A percentile compares a stretch with the other conserved stretches of the same genome.
phyloP scores from a whole-genome alignment of 2,888 invertebrate species.

The Orthonychiurus folsomi region DNA sequence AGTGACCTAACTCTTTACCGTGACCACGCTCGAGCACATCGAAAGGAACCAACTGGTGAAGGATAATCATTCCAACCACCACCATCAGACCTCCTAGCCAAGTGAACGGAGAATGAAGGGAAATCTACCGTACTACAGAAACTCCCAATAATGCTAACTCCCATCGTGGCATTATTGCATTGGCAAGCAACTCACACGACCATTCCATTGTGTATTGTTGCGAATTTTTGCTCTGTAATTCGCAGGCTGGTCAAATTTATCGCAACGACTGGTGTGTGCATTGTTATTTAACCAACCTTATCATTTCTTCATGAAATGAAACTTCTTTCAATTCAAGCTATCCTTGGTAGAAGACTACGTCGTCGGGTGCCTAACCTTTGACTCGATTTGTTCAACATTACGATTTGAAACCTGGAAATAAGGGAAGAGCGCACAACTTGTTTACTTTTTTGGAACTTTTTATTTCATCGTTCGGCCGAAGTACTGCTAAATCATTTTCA shows the following conservation, averaged over 20 bases:
- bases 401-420: neutral
- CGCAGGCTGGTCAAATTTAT: neutral
- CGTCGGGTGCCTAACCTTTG: too few species aligned
- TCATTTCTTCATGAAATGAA: neutral
- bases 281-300: neutral
- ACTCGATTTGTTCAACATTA: neutral
- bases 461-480: neutral
- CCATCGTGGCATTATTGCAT: too few species aligned
- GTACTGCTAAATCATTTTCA: too few species aligned
- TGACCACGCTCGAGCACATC: neutral
- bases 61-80: neutral
- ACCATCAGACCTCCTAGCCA: neutral
- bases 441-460: too few species aligned
- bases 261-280: neutral
- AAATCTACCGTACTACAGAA: neutral
- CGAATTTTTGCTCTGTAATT: too few species aligned
- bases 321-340: neutral
- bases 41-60: neutral
- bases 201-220: too few species aligned
- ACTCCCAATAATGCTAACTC: too few species aligned
- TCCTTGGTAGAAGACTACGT: too few species aligned
- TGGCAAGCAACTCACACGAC: too few species aligned
- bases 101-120: neutral
- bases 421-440: neutral
- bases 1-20: conserved; percentile 1